Evolutionary conservation across 2,797 vertebrate species (phyloP).

Genomic region (Rhynchonycteris naso): DNA sequence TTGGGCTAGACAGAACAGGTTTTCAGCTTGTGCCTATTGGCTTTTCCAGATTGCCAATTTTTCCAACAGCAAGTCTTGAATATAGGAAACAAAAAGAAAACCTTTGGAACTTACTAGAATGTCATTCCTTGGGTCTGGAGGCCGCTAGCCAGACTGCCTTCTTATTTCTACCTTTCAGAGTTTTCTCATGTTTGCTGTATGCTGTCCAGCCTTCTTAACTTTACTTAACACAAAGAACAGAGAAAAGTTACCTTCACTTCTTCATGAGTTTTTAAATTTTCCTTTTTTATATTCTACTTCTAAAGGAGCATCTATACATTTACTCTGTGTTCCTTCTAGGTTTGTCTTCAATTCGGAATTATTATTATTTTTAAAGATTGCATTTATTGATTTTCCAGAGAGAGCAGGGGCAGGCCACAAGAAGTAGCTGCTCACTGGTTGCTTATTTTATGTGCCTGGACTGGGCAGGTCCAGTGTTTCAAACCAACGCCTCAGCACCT

Average conservation of each 20-base stretch:
- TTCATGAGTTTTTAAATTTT: background rate
- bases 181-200: slow-evolving; percentile 24
- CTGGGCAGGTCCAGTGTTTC: too few relatives aligned
- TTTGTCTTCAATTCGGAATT: background rate
- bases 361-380: too few relatives aligned
- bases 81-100: background rate
- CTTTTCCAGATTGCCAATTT: background rate
- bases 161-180: background rate
- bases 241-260: background rate
- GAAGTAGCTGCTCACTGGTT: too few relatives aligned
- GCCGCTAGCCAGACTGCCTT: background rate
- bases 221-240: background rate
- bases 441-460: too few relatives aligned
- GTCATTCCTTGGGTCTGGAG: background rate
- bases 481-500: too few relatives aligned
- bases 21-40: background rate
- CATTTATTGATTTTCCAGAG: too few relatives aligned
- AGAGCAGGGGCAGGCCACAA: too few relatives aligned
- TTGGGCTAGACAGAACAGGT: background rate
- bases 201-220: background rate
- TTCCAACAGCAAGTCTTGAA: background rate
- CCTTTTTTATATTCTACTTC: slow-evolving; percentile 40
- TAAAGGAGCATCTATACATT: background rate
- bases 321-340: background rate
- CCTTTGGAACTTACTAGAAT: background rate